Evolutionary conservation across 92 coral and sea anemone species (phyloP).

Genomic region (Heliopora coerulea): DNA sequence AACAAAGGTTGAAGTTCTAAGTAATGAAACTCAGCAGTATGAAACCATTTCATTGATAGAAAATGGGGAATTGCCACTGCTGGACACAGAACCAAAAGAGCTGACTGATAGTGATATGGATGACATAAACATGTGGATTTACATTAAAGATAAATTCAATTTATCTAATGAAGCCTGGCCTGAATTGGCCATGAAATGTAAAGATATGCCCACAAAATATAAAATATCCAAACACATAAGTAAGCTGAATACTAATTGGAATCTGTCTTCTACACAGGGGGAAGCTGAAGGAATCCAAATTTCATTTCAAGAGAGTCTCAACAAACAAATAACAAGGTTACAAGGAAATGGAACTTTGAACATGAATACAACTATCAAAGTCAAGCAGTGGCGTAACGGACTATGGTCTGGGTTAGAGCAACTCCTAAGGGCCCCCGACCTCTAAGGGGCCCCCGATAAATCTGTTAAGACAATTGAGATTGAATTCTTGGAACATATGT

Average conservation of each 20-base stretch:
- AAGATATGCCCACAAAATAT: constrained; percentile 21
- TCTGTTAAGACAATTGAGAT: too few species aligned
- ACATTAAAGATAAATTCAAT: constrained; percentile 12
- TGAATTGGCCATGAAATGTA: constrained; percentile 25
- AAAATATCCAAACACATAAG: background rate
- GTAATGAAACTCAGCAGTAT: background rate
- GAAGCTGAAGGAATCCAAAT: constrained; percentile 13
- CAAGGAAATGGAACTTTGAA: background rate
- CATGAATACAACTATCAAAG: background rate
- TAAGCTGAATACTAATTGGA: constrained; percentile 20
- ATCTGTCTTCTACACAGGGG: constrained; percentile 26
- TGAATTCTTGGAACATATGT: too few species aligned
- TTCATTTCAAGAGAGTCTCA: constrained; percentile 37
- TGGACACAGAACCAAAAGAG: constrained; percentile 13
- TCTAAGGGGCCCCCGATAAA: too few species aligned
- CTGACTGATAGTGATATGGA: too few species aligned
- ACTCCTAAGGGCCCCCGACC: too few species aligned
- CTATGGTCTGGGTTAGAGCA: too few species aligned
- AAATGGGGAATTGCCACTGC: constrained; percentile 6
- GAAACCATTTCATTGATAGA: constrained; percentile 23
- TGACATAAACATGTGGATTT: constrained; percentile 18
- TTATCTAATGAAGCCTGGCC: constrained; percentile 31
- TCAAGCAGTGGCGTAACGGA: too few species aligned
- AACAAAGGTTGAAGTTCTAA: constrained; percentile 39
- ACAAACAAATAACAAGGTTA: constrained; percentile 1